phyloP scores from a whole-genome alignment of 2,113 vertebrate genomes.

The Nerophis ophidion region DNA sequence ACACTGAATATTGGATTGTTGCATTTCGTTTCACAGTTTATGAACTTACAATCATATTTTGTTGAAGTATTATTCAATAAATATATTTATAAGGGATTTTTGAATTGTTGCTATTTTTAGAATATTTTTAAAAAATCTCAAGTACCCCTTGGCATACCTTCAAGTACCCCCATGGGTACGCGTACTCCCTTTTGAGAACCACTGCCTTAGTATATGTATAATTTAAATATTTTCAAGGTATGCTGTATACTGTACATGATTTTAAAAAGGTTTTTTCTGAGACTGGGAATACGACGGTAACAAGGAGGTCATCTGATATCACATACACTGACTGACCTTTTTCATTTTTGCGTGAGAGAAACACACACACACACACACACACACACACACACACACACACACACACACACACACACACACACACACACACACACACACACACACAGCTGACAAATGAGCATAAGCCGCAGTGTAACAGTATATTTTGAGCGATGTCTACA shows the following conservation, averaged over 20 bases:
- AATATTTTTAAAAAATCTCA: too few relatives aligned
- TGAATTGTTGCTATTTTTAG: too few relatives aligned
- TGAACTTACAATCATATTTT: too few relatives aligned
- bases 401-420: conserved; percentile 1
- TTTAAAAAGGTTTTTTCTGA: conserved; percentile 68
- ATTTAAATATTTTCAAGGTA: background rate
- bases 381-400: conserved; percentile 6
- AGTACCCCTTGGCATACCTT: too few relatives aligned
- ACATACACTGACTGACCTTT: conserved; percentile 63
- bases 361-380: background rate
- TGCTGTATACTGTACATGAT: too few relatives aligned
- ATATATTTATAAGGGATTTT: too few relatives aligned
- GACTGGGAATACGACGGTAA: conserved; percentile 31
- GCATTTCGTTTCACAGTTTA: too few relatives aligned
- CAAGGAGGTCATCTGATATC: conserved; percentile 52
- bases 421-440: conserved; percentile 11
- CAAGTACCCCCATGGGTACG: too few relatives aligned
- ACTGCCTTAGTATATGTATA: too few relatives aligned
- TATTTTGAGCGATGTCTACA: conserved; percentile 74
- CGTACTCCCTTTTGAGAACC: too few relatives aligned
- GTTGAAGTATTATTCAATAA: too few relatives aligned
- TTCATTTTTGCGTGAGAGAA: conserved; percentile 49
- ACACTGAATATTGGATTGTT: too few relatives aligned
- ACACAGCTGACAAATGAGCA: conserved; percentile 67
- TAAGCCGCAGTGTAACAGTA: conserved; percentile 41